A percentile compares a stretch with the other conserved stretches of the same genome.
Evolutionary conservation across 2,113 vertebrate species (phyloP).

Genomic region (Edolisoma coerulescens): DNA sequence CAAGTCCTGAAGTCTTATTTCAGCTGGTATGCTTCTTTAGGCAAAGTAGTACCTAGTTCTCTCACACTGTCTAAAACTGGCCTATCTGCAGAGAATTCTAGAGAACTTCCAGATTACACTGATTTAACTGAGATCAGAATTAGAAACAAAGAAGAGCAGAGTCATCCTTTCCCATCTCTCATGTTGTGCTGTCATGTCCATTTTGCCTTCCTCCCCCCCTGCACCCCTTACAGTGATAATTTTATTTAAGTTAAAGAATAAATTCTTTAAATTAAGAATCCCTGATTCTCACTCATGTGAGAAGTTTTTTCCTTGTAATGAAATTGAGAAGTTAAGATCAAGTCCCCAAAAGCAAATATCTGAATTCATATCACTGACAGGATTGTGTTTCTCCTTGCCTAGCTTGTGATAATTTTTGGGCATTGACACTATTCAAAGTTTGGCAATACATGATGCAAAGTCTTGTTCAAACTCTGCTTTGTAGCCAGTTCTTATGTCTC

Average conservation of each 20-base stretch:
- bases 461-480: not conserved
- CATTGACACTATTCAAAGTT: not conserved
- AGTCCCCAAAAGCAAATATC: not conserved
- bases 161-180: not conserved
- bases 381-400: not conserved
- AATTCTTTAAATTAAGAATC: not conserved
- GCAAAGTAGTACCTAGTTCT: not conserved
- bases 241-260: not conserved
- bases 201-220: fast-evolving
- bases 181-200: not conserved
- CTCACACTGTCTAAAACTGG: not conserved
- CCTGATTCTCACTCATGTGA: not conserved
- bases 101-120: not conserved
- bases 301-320: not conserved
- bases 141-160: not conserved
- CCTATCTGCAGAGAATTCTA: not conserved
- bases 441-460: not conserved
- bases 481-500: not conserved
- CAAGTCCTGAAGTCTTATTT: not conserved
- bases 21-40: not conserved
- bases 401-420: not conserved
- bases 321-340: not conserved
- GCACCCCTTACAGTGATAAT: fast-evolving
- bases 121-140: not conserved
- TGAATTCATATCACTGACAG: not conserved